Evolutionary conservation across 2,113 vertebrate genomes (phyloP).

Genomic region (Chitala chitala): DNA sequence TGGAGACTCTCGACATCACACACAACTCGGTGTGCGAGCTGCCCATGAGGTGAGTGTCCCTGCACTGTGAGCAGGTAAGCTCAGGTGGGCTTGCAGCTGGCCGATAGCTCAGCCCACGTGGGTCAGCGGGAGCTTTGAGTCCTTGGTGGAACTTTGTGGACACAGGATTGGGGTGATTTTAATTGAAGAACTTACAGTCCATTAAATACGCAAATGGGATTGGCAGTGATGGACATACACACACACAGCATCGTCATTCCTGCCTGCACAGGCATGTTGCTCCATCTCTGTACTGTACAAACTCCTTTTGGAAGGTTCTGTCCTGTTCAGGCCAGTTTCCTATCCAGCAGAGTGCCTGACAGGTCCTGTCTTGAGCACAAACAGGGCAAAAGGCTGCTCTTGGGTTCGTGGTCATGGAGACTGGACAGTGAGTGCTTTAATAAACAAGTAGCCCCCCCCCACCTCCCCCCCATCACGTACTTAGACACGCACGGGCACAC

Average conservation of each 20-base stretch:
- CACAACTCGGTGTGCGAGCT: slow-evolving; percentile 87
- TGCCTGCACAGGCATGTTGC: background rate
- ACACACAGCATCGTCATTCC: background rate
- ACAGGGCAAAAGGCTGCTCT: background rate
- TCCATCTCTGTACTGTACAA: no score
- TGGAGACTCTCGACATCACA: slow-evolving; percentile 89
- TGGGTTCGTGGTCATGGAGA: background rate
- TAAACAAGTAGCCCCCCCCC: background rate
- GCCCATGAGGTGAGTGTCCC: slow-evolving; percentile 76
- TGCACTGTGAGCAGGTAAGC: background rate
- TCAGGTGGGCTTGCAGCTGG: background rate
- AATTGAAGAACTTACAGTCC: no score
- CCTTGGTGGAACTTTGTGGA: no score
- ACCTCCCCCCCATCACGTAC: no score
- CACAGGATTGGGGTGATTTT: no score
- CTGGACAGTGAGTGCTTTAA: background rate
- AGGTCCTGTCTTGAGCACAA: no score
- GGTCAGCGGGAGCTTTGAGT: background rate
- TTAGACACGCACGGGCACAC: no score
- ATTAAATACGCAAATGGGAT: no score
- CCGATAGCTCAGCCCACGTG: background rate
- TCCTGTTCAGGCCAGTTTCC: background rate
- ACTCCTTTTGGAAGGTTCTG: slow-evolving; percentile 6
- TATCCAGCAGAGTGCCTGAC: background rate
- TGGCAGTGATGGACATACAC: no score